A percentile compares a stretch with the other conserved stretches of the same genome.
phyloP scores from a whole-genome alignment of 1,140 invertebrate species.

The Neodiprion lecontei region DNA sequence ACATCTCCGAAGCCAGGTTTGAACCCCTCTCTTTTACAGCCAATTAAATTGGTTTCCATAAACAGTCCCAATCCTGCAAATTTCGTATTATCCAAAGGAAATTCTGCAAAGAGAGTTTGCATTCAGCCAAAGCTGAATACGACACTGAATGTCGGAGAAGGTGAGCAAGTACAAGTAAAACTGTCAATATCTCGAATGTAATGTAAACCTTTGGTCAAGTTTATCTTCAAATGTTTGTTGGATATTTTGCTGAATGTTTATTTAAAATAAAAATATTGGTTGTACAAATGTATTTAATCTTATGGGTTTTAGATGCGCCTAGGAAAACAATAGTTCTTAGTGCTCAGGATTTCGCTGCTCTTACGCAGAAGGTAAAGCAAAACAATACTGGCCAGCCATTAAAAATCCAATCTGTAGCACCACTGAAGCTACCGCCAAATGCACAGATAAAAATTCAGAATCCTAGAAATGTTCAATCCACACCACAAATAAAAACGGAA shows the following conservation, averaged over 20 bases:
- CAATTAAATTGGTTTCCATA: constrained; percentile 36
- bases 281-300: constrained; percentile 20
- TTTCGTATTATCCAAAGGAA: constrained; percentile 34
- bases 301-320: constrained; percentile 46
- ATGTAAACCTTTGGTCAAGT: not conserved
- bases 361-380: constrained; percentile 56
- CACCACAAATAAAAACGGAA: constrained; percentile 27
- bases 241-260: no score
- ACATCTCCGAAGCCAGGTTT: constrained; percentile 38
- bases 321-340: constrained; percentile 60
- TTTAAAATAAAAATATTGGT: no score
- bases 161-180: not conserved
- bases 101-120: constrained; percentile 40
- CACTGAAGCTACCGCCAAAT: constrained; percentile 17
- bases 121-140: constrained; percentile 37
- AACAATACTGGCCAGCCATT: constrained; percentile 38
- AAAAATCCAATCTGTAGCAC: constrained; percentile 43
- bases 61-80: constrained; percentile 33
- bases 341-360: constrained; percentile 58
- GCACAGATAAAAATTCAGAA: constrained; percentile 33
- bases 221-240: no score
- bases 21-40: constrained; percentile 28
- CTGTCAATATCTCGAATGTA: constrained; percentile 6
- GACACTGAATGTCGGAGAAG: not conserved
- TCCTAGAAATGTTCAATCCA: constrained; percentile 30